A percentile compares a stretch with the other conserved stretches of the same genome.
phyloP scores from a whole-genome alignment of 2,888 invertebrate species.

The Agonopterix heracliana region DNA sequence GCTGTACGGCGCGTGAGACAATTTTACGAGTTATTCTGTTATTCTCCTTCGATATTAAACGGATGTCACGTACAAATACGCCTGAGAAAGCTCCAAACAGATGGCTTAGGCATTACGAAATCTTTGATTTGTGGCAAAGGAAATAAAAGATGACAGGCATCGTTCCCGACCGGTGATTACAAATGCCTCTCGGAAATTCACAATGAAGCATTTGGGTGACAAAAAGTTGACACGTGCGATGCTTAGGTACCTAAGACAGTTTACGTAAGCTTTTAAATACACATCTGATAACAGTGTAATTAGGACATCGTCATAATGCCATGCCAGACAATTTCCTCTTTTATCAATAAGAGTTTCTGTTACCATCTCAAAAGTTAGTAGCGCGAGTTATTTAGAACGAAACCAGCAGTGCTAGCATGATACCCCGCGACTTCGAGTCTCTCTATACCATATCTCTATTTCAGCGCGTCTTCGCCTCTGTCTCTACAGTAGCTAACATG shows the following conservation, averaged over 20 bases:
- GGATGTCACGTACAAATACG: conserved; percentile 49
- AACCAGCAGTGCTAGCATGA: too few relatives aligned
- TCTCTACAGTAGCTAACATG: too few relatives aligned
- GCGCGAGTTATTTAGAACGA: too few relatives aligned
- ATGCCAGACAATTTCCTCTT: conserved; percentile 16
- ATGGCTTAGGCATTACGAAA: conserved; percentile 35
- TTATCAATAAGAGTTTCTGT: too few relatives aligned
- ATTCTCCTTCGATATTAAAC: conserved; percentile 31
- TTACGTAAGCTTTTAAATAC: conserved; percentile 14
- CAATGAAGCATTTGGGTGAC: neutral
- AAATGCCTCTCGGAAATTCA: neutral
- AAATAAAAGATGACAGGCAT: conserved; percentile 3
- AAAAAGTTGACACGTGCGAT: conserved; percentile 20
- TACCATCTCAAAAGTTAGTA: too few relatives aligned
- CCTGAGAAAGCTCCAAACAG: conserved; percentile 38
- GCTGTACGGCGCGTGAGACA: conserved; percentile 34
- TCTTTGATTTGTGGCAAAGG: conserved; percentile 23
- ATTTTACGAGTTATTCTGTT: conserved; percentile 34
- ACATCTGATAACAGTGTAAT: conserved; percentile 41
- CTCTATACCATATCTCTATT: too few relatives aligned
- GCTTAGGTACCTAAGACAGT: conserved; percentile 28
- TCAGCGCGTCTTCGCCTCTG: too few relatives aligned
- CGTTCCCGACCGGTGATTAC: neutral
- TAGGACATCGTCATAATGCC: conserved; percentile 30
- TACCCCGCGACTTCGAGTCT: too few relatives aligned